phyloP scores from a whole-genome alignment of 53 echinoderm and acorn worm genomes.

The Crossaster papposus region DNA sequence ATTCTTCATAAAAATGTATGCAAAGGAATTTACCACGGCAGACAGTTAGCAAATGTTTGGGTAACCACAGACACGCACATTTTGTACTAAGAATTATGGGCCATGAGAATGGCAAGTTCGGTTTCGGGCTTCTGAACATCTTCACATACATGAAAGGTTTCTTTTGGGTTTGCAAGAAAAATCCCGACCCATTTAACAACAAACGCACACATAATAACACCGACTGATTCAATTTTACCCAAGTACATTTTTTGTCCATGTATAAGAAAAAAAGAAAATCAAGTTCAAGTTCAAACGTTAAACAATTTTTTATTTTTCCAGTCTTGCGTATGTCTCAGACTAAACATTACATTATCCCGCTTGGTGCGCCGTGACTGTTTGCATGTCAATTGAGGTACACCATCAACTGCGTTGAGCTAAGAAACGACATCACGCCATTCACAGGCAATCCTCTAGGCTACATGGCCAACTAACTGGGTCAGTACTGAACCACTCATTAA shows the following conservation, averaged over 20 bases:
- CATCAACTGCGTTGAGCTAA: not conserved
- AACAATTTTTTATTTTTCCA: not conserved
- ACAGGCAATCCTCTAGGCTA: not conserved
- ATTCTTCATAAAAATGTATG: not conserved
- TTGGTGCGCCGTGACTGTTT: not conserved
- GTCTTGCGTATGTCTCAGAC: slow-evolving; percentile 14
- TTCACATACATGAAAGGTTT: not conserved
- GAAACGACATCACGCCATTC: slow-evolving; percentile 29
- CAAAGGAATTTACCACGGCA: not conserved
- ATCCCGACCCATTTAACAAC: not conserved
- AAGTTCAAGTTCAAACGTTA: not conserved
- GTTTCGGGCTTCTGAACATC: not conserved
- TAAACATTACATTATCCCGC: slow-evolving; percentile 58
- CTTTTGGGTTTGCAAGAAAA: not conserved
- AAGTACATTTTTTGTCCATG: not conserved
- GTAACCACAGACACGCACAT: slow-evolving; percentile 46
- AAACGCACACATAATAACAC: not conserved
- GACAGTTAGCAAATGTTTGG: slow-evolving; percentile 1
- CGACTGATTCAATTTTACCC: not conserved
- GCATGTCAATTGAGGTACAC: slow-evolving; percentile 9
- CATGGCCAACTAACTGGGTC: slow-evolving; percentile 22
- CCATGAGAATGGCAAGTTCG: not conserved
- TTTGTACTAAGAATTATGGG: not conserved
- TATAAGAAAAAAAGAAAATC: not conserved
- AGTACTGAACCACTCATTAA: slow-evolving; percentile 6